These are phyloP conservation scores for human (Homo sapiens) DNA, from an alignment of 2,113 vertebrate genomes.

Conservation along the genomic window GRCh38 chrX:112775001-112775500, in stretches of 20 bases:
- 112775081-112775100: slow-evolving; percentile 60
- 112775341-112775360: slow-evolving; percentile 67
- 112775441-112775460: slow-evolving; percentile 65
- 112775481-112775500: slow-evolving; percentile 54
- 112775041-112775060: slow-evolving; percentile 53
- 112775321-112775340: slow-evolving; percentile 63
- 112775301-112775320: slow-evolving; percentile 51
- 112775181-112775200: slow-evolving; percentile 51
- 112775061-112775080: slow-evolving; percentile 59
- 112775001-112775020: slow-evolving; percentile 65
- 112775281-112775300: slow-evolving; percentile 61
- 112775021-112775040: slow-evolving; percentile 58
- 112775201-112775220: slow-evolving; percentile 32
- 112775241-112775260: slow-evolving; percentile 40
- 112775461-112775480: slow-evolving; percentile 66
- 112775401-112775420: slow-evolving; percentile 69
- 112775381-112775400: slow-evolving; percentile 60
- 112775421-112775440: slow-evolving; percentile 57
- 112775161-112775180: slow-evolving; percentile 55
- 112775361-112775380: slow-evolving; percentile 53
- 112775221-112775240: slow-evolving; percentile 46
- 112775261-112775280: slow-evolving; percentile 62
- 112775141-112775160: slow-evolving; percentile 63
- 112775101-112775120: slow-evolving; percentile 38
- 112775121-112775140: slow-evolving; percentile 17